Evolutionary conservation across 2,888 invertebrate genomes (phyloP), one percentile per base, ranked within the genome.

Genomic region (Acanthopleura granulata): DNA sequence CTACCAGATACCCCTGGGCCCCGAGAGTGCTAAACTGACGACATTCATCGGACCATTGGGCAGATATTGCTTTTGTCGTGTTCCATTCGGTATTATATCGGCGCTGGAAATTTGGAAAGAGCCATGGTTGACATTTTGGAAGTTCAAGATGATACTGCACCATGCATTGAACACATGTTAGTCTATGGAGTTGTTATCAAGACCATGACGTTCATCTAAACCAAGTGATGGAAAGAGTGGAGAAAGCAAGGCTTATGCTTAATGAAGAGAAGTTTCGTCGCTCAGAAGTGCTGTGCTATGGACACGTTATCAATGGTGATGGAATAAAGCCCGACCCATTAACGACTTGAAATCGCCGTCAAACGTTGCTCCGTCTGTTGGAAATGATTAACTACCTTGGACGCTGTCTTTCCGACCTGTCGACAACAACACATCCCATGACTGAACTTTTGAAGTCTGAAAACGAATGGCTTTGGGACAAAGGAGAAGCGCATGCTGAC

Each of bases 161-260:
- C 62, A 12, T 25, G 62, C 50, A 77, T 77, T 73, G 77, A 78
- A 57, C 75, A 78, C 66, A 78, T 77, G 6, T 50, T 78, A n/a
- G 75, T 78, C 11, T 49, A 49, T 71, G 77, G 76, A 12, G 49
- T 18, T 16, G 72, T 40, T 15, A 29, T 15, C 51, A n/a, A 14
- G 73, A 76, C 61, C 73, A 75, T 49, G 77, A 75, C 49, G 29
- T 15, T 22, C 27, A 57, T 29, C 71, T 75, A 22, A 18, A 72
- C 15, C 22, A 22, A 25, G 66, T 62, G 49, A 14, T 76, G 14
- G 16, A 51, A 0, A 1, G 15, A 22, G 62, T 76, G 1, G 14
- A 72, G 15, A 49, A 51, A 22, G 16, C 76, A 4, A 40, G 72
- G 18, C 22, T 75, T 14, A 57, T 9, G 40, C 72, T 76, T n/a